phyloP scores from a whole-genome alignment of 2,888 invertebrate genomes.

The Raillietiella orientalis region DNA sequence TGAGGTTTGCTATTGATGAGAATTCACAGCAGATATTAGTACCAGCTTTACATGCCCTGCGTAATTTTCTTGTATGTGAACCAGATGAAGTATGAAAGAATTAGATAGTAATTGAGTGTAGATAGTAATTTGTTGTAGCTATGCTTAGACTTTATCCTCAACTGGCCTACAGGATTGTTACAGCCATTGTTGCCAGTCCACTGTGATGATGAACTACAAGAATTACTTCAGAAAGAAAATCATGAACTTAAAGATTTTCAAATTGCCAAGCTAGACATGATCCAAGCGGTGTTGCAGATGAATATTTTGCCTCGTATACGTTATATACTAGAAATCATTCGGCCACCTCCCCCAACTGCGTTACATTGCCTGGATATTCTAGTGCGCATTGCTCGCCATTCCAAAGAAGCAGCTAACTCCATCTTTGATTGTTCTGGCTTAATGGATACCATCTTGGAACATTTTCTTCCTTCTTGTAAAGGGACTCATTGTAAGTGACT shows the following conservation, averaged over 20 bases:
- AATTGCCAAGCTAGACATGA: constrained; percentile 44
- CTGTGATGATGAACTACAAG: constrained; percentile 15
- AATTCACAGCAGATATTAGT: constrained; percentile 33
- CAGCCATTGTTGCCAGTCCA: background rate
- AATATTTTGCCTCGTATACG: constrained; percentile 12
- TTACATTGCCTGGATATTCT: constrained; percentile 42
- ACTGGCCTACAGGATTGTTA: background rate
- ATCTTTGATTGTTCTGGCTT: constrained; percentile 28
- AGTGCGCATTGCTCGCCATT: constrained; percentile 41
- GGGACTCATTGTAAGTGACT: constrained; percentile 4
- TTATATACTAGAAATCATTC: constrained; percentile 18
- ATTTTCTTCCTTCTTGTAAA: constrained; percentile 12
- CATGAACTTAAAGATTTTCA: constrained; percentile 52
- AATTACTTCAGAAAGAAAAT: constrained; percentile 22
- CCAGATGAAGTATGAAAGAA: constrained; percentile 29
- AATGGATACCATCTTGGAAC: constrained; percentile 16
- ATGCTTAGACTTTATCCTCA: constrained; percentile 18
- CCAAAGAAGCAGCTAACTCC: constrained; percentile 25
- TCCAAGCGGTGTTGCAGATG: constrained; percentile 16
- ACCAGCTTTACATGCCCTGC: constrained; percentile 38
- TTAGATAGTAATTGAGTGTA: background rate
- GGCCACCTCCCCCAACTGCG: constrained; percentile 34
- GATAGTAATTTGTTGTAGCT: constrained; percentile 3
- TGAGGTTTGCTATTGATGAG: constrained; percentile 61
- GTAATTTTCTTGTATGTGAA: constrained; percentile 35